Base-by-base conservation (phyloP, 2,797 vertebrate species). In the Phoeniculus purpureus region DNA sequence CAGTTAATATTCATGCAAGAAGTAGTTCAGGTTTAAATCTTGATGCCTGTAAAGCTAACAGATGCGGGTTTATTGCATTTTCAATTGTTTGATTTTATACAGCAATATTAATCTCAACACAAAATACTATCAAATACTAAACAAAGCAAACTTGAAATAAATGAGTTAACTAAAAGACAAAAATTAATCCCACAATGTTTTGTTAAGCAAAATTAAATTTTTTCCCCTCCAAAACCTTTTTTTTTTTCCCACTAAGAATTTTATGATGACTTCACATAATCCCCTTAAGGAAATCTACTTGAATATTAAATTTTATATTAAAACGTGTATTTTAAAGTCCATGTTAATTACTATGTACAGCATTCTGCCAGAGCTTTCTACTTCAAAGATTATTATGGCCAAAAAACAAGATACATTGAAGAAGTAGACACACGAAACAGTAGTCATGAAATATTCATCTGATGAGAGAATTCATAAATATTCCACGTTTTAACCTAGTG, bases 381-480 rank as follows among this genome's bases (percentile, higher is more conserved):
- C 62, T 94, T 92, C 91, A 93, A 94, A 93, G 66, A 32, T 43
- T 81, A 59, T 87, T 89, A 83, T 59, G 43, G 78, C 43, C 47
- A 78, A 71, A 86, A 68, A 51, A 78, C 34, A 83, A 96, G 50
- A 85, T 31, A 54, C 7, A 20, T 32, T 82, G 29, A 86, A 94
- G 85, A 76, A 90, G 78, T 13, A 91, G 80, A 90, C 71, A 87
- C 25, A 83, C 93, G 76, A 87, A 86, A 76, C 3, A 56, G 14
- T 59, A 48, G n/a, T 86, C 22, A 92, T 94, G 89, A 96, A 94
- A 93, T 85, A 95, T 96, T 95, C 29, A 96, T 94, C 65, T 26
- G 12, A 22, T 70, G 68, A 92, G 37, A 43, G 94, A 85, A 84
- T 67, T 94, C 85, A 91, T 91, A 90, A 88, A 92, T 92, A 93